These are phyloP conservation scores for Grantiella picta DNA, from an alignment of 2,113 vertebrate species.

Conservation along the genomic window DNA sequence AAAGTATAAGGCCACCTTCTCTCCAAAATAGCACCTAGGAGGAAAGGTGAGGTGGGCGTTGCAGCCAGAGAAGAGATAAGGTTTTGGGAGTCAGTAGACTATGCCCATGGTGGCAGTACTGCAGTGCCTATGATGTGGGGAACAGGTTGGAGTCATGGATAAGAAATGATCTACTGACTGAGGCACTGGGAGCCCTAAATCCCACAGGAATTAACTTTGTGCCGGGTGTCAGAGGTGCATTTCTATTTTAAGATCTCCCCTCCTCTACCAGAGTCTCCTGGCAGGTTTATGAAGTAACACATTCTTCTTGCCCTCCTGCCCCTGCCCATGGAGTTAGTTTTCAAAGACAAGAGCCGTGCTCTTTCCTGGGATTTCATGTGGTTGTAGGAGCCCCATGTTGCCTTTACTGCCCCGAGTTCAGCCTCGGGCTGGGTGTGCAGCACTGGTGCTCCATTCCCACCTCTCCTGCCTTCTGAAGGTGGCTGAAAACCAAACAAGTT, in stretches of 20 bases:
- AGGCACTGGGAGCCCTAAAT: background rate
- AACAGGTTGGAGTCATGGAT: background rate
- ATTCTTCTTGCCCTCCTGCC: background rate
- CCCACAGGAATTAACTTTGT: background rate
- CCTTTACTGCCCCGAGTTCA: background rate
- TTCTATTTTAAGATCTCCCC: background rate
- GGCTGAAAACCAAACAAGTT: background rate
- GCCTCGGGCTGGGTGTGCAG: background rate
- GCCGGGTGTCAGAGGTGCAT: background rate
- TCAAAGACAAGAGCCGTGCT: background rate
- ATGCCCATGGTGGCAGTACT: fast-evolving
- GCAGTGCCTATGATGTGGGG: background rate
- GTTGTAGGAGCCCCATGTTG: background rate
- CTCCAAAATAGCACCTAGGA: constrained; percentile 87
- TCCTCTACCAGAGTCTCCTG: background rate
- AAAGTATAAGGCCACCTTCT: constrained; percentile 91
- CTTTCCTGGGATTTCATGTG: background rate
- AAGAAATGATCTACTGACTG: background rate
- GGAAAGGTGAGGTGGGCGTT: background rate
- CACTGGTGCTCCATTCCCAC: background rate
- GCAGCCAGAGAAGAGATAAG: background rate
- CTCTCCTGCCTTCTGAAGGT: background rate
- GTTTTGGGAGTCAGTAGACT: background rate
- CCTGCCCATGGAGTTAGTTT: background rate
- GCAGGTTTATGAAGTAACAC: fast-evolving